Conservation (phyloP, 2,888 invertebrate species). For the Phalera bucephala region DNA sequence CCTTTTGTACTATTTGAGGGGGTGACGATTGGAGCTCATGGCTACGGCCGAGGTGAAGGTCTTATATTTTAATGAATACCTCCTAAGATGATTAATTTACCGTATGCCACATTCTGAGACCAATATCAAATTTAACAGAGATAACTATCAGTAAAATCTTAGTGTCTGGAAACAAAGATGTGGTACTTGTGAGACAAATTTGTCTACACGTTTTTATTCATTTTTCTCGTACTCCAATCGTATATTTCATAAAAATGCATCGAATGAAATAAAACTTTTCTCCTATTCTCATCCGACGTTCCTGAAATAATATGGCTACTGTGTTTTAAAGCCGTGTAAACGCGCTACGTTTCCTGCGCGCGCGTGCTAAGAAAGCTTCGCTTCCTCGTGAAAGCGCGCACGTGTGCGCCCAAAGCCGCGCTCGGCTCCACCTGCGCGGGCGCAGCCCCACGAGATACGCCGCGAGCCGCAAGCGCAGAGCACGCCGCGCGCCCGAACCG, state of each 20-base stretch:
- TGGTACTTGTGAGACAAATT: not conserved
- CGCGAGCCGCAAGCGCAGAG: conserved; percentile 50
- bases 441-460: conserved; percentile 41
- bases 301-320: conserved; percentile 36
- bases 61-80: no score
- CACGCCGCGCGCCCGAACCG: conserved; percentile 66
- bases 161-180: no score
- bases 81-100: no score
- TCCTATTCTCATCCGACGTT: conserved; percentile 16
- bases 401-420: conserved; percentile 56
- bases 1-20: no score
- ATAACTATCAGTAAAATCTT: no score
- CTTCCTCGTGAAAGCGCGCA: conserved; percentile 72
- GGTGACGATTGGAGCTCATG: no score
- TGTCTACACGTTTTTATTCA: no score
- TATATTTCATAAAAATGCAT: no score
- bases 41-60: no score
- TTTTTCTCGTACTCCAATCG: no score
- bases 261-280: not conserved
- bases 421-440: conserved; percentile 64
- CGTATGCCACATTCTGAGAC: no score
- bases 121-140: no score
- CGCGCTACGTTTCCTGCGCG: conserved; percentile 44
- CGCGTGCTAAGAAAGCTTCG: conserved; percentile 44
- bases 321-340: conserved; percentile 38